Evolutionary conservation across 2,888 invertebrate genomes (phyloP), one percentile per base, ranked within the genome.

Genomic region (Microplitis manilae): DNA sequence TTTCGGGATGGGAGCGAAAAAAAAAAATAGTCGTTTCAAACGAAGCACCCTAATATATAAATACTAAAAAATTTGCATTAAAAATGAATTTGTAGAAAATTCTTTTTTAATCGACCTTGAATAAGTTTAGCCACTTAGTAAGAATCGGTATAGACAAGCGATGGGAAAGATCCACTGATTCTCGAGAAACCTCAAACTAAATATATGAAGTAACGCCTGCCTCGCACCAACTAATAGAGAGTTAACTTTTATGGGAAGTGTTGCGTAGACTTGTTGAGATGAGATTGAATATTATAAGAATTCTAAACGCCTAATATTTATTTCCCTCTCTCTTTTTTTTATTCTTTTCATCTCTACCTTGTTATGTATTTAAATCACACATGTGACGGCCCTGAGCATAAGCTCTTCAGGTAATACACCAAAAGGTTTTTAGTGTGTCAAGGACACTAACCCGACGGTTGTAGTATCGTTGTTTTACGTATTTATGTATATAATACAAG

Each of bases 401-500:
- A 8, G 59, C 41, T 74, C 72, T 40, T 65, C 62, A 76, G 67
- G 71, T 76, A 67, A 74, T 68, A 77, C 69, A 65, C 65, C 59
- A n/a, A 65, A 75, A 79, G 77, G 71, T 69, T 72, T 74, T 84
- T 83, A 83, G 75, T 83, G 81, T 84, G 85, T 85, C 85, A 85
- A 85, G 85, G 85, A 83, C 81, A 78, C 79, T 77, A 82, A 83
- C 67, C 40, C 59, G 30, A 72, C 61, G 71, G n/a, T 67, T 20
- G 30, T 71, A 64, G 8, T 70, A 17, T 70, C 17, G 50, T 59
- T 41, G 20, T 72, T 20, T 20, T 5, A 62, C 65, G 30, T 65
- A 30, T 65, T 65, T 65, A 13, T 65, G 20, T 65, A 15, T 62
- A 30, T 30, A 9, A 65, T 65, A 20, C 13, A 65, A 30, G 9